These are phyloP conservation scores for Chloroceryle aenea DNA, from an alignment of 2,113 vertebrate species.

Conservation along the genomic window DNA sequence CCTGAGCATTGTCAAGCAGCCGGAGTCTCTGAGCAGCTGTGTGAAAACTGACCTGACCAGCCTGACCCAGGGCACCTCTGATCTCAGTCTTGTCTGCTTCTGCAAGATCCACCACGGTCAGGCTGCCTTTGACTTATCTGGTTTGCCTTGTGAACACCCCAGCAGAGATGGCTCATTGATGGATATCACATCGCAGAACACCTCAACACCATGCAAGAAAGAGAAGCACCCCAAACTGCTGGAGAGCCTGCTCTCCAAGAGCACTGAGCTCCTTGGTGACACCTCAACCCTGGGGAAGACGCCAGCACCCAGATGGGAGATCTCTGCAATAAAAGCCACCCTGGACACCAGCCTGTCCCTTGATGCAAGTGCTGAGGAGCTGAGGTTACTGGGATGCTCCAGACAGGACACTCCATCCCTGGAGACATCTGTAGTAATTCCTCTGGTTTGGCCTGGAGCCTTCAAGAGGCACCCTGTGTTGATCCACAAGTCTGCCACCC, in stretches of 20 bases:
- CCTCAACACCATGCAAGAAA: conserved; percentile 47
- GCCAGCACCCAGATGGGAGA: conserved; percentile 32
- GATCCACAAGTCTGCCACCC: neutral
- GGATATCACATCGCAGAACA: neutral
- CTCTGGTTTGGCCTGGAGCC: conserved; percentile 6
- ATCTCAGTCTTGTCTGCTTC: neutral
- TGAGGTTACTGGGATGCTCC: neutral
- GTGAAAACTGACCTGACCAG: neutral
- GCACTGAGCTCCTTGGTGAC: neutral
- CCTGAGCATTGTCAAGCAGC: neutral
- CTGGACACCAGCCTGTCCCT: neutral
- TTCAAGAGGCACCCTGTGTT: neutral
- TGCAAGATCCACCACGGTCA: conserved; percentile 10
- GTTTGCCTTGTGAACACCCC: neutral
- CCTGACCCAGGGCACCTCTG: conserved; percentile 4
- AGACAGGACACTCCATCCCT: neutral
- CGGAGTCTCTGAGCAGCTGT: neutral
- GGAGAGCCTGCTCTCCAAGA: conserved; percentile 2
- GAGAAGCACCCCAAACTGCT: neutral
- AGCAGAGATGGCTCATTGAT: neutral
- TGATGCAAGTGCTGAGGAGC: conserved; percentile 31
- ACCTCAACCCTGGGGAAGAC: neutral
- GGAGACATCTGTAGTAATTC: neutral
- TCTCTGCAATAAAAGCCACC: conserved; percentile 38
- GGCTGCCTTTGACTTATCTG: neutral